A percentile compares a stretch with the other conserved stretches of the same genome.
These are phyloP conservation scores for Erithacus rubecula DNA, from an alignment of 2,797 vertebrate genomes.

Conservation along the genomic window DNA sequence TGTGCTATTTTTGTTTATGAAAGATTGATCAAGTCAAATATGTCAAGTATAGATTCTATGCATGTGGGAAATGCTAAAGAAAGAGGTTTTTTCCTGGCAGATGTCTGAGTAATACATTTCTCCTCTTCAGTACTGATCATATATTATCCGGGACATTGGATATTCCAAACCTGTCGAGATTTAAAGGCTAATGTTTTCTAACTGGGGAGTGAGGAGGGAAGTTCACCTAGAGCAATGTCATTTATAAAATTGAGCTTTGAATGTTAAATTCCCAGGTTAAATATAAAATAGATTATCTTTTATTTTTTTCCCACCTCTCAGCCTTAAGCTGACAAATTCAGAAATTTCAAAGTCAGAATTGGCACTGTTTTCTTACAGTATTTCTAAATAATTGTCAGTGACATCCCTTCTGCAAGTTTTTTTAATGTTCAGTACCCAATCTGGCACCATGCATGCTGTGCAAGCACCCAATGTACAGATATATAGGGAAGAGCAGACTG, in stretches of 20 bases:
- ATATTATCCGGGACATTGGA: not conserved
- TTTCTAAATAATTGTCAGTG: not conserved
- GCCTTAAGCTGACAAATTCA: conserved; percentile 8
- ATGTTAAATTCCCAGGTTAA: conserved; percentile 23
- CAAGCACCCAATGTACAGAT: not conserved
- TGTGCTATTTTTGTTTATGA: not conserved
- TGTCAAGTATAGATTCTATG: not conserved
- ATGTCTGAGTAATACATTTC: not conserved
- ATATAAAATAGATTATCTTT: not conserved
- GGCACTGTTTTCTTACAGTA: not conserved
- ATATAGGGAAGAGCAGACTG: accelerated
- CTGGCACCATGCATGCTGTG: not conserved
- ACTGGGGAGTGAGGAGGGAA: not conserved
- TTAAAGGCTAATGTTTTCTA: conserved; percentile 9
- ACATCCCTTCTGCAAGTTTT: not conserved
- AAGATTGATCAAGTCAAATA: not conserved
- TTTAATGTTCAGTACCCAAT: not conserved
- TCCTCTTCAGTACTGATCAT: not conserved
- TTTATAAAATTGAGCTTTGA: conserved; percentile 15
- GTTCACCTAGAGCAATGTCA: not conserved
- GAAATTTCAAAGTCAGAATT: not conserved
- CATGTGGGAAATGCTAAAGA: not conserved
- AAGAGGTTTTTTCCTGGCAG: not conserved
- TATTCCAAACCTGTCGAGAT: not conserved
- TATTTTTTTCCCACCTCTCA: not conserved